A percentile compares a stretch with the other conserved stretches of the same genome.
Conservation (phyloP, 92 coral and sea anemone genomes). For the Muricea muricata region DNA sequence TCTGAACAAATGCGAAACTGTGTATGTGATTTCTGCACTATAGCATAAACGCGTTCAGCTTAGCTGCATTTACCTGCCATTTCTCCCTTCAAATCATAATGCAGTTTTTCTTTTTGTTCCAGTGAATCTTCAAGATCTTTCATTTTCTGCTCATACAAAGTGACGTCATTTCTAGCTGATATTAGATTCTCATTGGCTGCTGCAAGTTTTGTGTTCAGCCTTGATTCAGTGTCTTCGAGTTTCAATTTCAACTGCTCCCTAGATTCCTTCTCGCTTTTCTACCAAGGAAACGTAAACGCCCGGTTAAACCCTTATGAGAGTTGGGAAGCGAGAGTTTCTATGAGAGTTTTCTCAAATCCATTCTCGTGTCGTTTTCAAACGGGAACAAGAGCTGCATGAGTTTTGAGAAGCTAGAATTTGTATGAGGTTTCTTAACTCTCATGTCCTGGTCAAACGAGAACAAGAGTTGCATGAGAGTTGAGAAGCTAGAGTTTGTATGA, state of each 20-base stretch:
- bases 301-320: no score
- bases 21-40: no score
- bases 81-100: constrained; percentile 85
- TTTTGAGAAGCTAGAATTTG: no score
- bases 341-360: no score
- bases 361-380: no score
- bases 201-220: constrained; percentile 84
- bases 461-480: no score
- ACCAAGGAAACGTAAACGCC: constrained; percentile 3
- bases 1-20: no score
- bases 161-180: constrained; percentile 83
- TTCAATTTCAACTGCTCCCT: constrained; percentile 74
- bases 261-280: constrained; percentile 83
- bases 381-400: not conserved
- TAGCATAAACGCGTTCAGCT: no score
- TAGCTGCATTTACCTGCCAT: constrained; percentile 93
- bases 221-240: constrained; percentile 82
- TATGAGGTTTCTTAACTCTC: no score
- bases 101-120: constrained; percentile 68
- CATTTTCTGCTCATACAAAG: constrained; percentile 70
- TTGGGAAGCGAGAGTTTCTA: no score
- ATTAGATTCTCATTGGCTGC: constrained; percentile 84
- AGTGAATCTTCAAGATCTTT: constrained; percentile 56
- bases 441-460: no score
- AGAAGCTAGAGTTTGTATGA: no score